Evolutionary conservation across 2,797 vertebrate genomes (phyloP).

Genomic region (Urocyon cinereoargenteus): DNA sequence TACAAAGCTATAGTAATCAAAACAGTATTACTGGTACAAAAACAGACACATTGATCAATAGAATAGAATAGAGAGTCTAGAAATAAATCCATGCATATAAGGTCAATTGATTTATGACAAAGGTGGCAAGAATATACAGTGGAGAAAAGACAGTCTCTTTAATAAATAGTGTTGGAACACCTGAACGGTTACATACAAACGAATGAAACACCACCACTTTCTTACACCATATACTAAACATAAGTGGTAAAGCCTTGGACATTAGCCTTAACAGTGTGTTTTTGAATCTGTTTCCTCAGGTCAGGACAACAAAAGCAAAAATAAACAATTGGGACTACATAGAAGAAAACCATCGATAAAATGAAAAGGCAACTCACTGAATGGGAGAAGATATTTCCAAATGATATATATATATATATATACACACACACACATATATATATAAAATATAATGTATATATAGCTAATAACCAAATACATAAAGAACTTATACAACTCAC

Average conservation of each 20-base stretch:
- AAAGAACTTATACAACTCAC: background rate
- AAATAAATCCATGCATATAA: background rate
- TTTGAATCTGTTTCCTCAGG: background rate
- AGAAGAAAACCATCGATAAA: background rate
- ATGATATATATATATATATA: too few species aligned
- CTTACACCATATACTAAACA: background rate
- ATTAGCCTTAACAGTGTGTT: background rate
- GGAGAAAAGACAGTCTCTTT: background rate
- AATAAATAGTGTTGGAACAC: background rate
- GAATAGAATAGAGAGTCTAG: background rate
- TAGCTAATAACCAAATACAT: background rate
- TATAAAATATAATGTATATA: too few species aligned
- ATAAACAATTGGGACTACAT: background rate
- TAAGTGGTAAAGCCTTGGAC: background rate
- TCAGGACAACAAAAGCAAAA: background rate
- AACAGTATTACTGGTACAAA: background rate
- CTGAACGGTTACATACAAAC: background rate
- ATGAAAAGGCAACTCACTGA: background rate
- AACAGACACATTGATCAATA: background rate
- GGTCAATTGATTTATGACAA: background rate
- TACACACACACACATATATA: too few species aligned
- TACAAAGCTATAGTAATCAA: background rate
- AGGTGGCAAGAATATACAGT: background rate
- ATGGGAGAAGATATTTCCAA: background rate
- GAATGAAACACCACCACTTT: background rate